Base-by-base conservation (phyloP, 2,888 invertebrate species). In the Tineola bisselliella region DNA sequence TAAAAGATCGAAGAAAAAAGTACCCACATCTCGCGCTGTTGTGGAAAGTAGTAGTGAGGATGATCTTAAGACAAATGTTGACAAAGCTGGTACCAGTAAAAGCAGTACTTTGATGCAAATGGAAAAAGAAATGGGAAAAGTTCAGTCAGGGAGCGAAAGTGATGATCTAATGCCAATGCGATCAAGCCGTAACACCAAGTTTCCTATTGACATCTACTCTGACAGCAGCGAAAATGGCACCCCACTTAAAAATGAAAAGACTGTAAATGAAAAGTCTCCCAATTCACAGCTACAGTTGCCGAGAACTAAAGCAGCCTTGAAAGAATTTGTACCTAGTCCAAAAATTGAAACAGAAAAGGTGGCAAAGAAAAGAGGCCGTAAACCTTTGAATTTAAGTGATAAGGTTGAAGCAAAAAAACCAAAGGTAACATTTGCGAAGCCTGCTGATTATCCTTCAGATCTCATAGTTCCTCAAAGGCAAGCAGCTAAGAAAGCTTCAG, bases 401-500 rank as follows among this genome's bases (percentile, higher is more conserved):
- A 83, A 84, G 38, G 81, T 84, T 62, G 88, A 88, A 68, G 77
- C 78, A 8, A 88, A 81, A 66, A 89, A 88, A 70, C 87, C 88
- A 68, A 87, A 84, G 64, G 71, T 79, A 1, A 88, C 87, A 68
- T 70, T 74, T 19, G 72, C 79, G 0, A 88, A 87, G 66, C 79
- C 81, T 68, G 89, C 89, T 67, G 89, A 89, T 62, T 84, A 90
- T 68, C 91, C 93, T n/a, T 91, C 94, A 0, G 94, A 95, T 79
- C 87, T 95, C 60, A 95, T 96, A 65, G 96, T 96, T 48, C 96
- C 96, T 1, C 96, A 96, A 74, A 87, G 96, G 61, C 94, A 95
- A 79, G 96, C 96, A 30, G 96, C 96, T 25, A 96, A 95, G 75
- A 96, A 95, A 73, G 96, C 96, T 0, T 93, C 94, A 0, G 95